Base-by-base conservation (phyloP, 2,888 invertebrate genomes). In the Drosophila hamatofila region DNA sequence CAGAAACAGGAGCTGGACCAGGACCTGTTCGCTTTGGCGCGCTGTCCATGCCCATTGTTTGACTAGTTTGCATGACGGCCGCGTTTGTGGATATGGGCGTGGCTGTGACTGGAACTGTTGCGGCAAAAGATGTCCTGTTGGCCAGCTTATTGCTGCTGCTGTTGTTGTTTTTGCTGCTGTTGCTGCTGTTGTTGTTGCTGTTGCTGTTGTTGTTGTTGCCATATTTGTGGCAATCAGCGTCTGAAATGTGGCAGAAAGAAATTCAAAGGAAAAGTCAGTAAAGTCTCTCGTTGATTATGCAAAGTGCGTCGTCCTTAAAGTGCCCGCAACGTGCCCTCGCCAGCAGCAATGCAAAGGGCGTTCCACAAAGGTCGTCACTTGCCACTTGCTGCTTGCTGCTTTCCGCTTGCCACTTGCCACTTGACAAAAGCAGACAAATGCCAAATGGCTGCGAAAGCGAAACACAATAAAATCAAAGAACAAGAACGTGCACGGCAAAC, bases 301-400 rank as follows among this genome's bases (percentile, higher is more conserved):
- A 85, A 71, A 70, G 77, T 74, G 72, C 75, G 72, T 75, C 70
- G 86, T 80, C 83, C 81, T 88, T 80, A 74, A 88, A 88, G 86
- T 85, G 83, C 73, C 88, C 83, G 80, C 86, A 80, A 83, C 78
- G 86, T 83, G 74, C 66, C 63, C 74, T 25, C 27, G 16, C 23
- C 44, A 30, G 14, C 30, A 49, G 30, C 30, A 12, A 3, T 21
- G 56, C 27, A 18, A 54, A 60, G 72, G 59, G 25, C 72, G 18
- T 54, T 55, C 23, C 35, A 14, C 56, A 68, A 68, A 76, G 78
- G 78, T 78, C 74, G 69, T 51, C 68, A 35, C n/a, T 48, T 25
- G 46, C 56, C 30, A 27, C 27, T 70, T 48, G 68, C 57, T 57
- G 46, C 56, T 64, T 63, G 59, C 27, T 27, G 27, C 27, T n/a